Percentiles rank a stretch among this genome's conserved stretches.
Conservation (phyloP, 2,113 vertebrate species). For the Leucopsar rothschildi region DNA sequence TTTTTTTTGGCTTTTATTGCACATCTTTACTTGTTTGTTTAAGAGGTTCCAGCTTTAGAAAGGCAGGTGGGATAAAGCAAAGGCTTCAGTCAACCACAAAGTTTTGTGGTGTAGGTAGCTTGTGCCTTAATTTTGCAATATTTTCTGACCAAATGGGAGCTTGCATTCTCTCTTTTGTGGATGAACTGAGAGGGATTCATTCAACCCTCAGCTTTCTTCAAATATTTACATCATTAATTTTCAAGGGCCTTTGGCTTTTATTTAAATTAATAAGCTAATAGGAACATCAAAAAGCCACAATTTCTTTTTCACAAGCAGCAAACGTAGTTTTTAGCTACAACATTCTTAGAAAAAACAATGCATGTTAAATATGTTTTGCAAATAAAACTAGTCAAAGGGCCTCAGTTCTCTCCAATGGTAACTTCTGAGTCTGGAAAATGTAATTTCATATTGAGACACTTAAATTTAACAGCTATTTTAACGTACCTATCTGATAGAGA, state of each 20-base stretch:
- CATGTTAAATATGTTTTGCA: not conserved
- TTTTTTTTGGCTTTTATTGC: not conserved
- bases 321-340: not conserved
- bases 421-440: not conserved
- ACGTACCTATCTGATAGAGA: not conserved
- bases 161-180: not conserved
- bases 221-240: not conserved
- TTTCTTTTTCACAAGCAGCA: not conserved
- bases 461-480: not conserved
- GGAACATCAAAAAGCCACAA: not conserved
- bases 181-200: not conserved
- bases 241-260: not conserved
- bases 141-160: not conserved
- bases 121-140: not conserved
- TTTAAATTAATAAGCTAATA: not conserved
- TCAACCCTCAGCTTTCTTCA: not conserved
- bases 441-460: not conserved
- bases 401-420: not conserved
- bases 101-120: not conserved
- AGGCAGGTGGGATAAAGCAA: not conserved
- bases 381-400: not conserved
- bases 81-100: not conserved
- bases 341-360: not conserved
- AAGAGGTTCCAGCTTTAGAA: not conserved
- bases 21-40: not conserved